Percentiles rank a stretch among this genome's conserved stretches.
Conservation (phyloP, 1,140 invertebrate genomes). For the Triops cancriformis region DNA sequence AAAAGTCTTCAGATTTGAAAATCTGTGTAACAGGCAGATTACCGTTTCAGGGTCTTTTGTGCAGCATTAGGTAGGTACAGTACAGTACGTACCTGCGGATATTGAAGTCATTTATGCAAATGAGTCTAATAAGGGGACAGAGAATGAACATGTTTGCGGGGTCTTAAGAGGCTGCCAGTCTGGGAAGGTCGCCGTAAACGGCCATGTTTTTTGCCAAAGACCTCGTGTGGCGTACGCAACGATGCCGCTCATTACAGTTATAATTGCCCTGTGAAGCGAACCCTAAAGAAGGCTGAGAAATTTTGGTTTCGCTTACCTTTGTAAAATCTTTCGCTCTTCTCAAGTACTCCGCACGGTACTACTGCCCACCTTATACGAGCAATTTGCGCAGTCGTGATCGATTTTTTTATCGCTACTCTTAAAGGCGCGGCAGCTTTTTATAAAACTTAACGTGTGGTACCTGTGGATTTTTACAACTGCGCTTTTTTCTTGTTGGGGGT, state of each 20-base stretch:
- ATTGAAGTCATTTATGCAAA: conserved; percentile 1
- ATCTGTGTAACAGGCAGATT: too few species aligned
- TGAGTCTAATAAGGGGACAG: conserved; percentile 5
- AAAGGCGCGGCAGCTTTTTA: not conserved
- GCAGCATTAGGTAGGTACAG: too few species aligned
- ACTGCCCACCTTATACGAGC: not conserved
- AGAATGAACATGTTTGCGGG: not conserved
- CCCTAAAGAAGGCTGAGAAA: conserved; percentile 5
- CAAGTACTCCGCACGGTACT: not conserved
- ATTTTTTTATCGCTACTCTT: not conserved
- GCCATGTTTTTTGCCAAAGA: not conserved
- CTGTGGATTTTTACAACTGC: not conserved
- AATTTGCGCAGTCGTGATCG: not conserved
- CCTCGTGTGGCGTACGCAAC: not conserved
- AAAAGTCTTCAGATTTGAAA: too few species aligned
- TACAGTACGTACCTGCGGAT: not conserved
- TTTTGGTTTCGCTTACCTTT: not conserved
- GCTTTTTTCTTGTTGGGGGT: not conserved
- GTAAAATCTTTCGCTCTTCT: not conserved
- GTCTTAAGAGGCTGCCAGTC: not conserved
- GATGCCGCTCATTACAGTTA: not conserved
- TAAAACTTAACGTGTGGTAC: not conserved
- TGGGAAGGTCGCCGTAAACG: not conserved
- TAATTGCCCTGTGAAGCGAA: not conserved
- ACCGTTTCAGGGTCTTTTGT: too few species aligned